Evolutionary conservation across 2,888 invertebrate species (phyloP), one percentile per base, ranked within the genome.

Genomic region (Entomobrya proxima): DNA sequence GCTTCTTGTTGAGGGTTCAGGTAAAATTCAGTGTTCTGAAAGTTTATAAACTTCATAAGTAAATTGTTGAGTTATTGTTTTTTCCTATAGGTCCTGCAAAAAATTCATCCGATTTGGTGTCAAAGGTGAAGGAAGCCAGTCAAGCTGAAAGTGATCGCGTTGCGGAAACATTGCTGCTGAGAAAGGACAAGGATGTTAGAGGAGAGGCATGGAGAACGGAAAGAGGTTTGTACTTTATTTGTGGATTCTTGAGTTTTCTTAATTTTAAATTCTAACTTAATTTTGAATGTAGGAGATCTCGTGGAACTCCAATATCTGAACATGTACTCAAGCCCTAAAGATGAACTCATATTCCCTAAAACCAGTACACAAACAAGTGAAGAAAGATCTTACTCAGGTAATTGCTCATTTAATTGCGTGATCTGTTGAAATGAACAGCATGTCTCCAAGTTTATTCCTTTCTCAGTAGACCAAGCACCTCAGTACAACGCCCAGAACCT

Each of bases 201-300:
- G n/a, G 18, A 21, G 44, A 47, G 9, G 21, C 30, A 1, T 72
- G 72, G 72, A 47, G 72, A 30, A 47, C 47, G 3, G 47, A 44
- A n/a, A 21, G 15, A 47, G 72, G 72, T 72, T n/a, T n/a, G n/a
- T n/a, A n/a, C n/a, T n/a, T n/a, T n/a, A 67, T 11, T 6, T 11
- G n/a, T 32, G 27, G 15, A 64, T 9, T 24, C 2, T 27, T 30
- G 3, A 64, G 27, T 32, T 4, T 18, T 32, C 13, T 27, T 64
- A 2, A 32, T 30, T 64, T 2, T 64, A 13, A 9, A 64, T 32
- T 5, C 64, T 32, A 9, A 4, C 13, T 64, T 24, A 5, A n/a
- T n/a, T n/a, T 35, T n/a, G 37, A 18, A n/a, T 67, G 40, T 44
- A 69, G 69, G 69, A 13, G 69, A 69, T 15, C 69, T 69, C 7